Percentiles rank a stretch among this genome's conserved stretches.
Evolutionary conservation across 2,888 invertebrate genomes (phyloP).

Genomic region (Auanema sp.): DNA sequence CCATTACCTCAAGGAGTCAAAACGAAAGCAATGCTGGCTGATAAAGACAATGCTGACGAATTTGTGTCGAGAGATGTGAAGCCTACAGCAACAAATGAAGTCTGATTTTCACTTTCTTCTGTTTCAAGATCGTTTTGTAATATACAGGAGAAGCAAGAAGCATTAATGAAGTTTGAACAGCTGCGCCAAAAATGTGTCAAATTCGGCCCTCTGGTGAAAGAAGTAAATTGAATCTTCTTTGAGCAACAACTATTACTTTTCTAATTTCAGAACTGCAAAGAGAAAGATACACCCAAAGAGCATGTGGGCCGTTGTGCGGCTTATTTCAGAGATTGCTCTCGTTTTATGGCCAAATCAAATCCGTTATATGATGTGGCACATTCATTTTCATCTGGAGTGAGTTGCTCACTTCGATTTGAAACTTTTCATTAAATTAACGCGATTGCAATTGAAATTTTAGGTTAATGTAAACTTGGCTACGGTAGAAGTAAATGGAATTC

Average conservation of each 20-base stretch:
- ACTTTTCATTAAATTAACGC: conserved; percentile 11
- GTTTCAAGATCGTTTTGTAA: too few relatives aligned
- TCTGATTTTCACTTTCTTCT: too few relatives aligned
- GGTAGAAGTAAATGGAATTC: conserved; percentile 56
- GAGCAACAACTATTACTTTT: not conserved
- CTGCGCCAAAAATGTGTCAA: not conserved
- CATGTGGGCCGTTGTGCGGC: conserved; percentile 38
- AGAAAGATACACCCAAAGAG: conserved; percentile 24
- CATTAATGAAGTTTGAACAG: too few relatives aligned
- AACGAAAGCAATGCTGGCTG: too few relatives aligned
- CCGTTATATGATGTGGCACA: conserved; percentile 51
- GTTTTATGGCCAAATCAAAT: conserved; percentile 49
- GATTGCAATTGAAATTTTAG: conserved; percentile 16
- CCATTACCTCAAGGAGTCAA: too few relatives aligned
- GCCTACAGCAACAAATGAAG: too few relatives aligned
- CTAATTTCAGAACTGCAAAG: conserved; percentile 31
- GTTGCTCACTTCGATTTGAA: not conserved
- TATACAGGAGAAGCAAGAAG: too few relatives aligned
- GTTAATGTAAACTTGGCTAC: conserved; percentile 50
- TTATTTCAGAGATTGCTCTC: conserved; percentile 48
- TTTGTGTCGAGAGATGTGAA: too few relatives aligned
- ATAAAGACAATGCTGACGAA: too few relatives aligned
- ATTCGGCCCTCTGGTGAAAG: not conserved
- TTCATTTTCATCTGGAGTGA: conserved; percentile 46
- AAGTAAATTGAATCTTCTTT: not conserved